Evolutionary conservation across 2,888 invertebrate species (phyloP).

Genomic region (Bugulina stolonifera): DNA sequence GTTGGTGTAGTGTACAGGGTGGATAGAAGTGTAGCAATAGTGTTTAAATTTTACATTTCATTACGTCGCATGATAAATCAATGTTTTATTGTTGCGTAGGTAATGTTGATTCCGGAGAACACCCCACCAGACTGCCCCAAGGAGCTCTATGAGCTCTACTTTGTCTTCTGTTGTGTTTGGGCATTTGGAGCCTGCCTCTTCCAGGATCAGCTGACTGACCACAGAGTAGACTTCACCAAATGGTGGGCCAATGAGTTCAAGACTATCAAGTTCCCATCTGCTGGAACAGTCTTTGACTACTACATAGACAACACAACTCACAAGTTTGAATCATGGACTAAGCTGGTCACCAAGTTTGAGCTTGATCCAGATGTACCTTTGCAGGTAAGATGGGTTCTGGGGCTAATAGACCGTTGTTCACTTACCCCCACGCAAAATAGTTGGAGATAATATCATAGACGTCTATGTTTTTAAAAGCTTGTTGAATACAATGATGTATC

Average conservation of each 20-base stretch:
- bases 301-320: constrained; percentile 85
- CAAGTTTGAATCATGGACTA: constrained; percentile 82
- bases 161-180: constrained; percentile 93
- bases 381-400: too few species aligned
- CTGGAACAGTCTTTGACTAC: constrained; percentile 90
- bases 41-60: neutral
- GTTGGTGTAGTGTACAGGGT: too few species aligned
- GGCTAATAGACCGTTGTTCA: too few species aligned
- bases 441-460: too few species aligned
- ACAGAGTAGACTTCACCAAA: constrained; percentile 90
- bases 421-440: too few species aligned
- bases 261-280: constrained; percentile 80
- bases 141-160: constrained; percentile 90
- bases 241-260: constrained; percentile 98
- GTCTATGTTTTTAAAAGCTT: too few species aligned
- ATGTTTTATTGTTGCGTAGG: neutral
- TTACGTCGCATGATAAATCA: too few species aligned
- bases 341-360: constrained; percentile 81
- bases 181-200: constrained; percentile 96
- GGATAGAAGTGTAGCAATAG: neutral
- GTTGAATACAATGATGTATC: too few species aligned
- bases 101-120: constrained; percentile 71
- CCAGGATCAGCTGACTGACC: constrained; percentile 86
- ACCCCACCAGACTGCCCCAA: constrained; percentile 84
- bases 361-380: constrained; percentile 83